These are phyloP conservation scores for Eptatretus atami DNA, from an alignment of 2,797 vertebrate genomes.

Conservation along the genomic window DNA sequence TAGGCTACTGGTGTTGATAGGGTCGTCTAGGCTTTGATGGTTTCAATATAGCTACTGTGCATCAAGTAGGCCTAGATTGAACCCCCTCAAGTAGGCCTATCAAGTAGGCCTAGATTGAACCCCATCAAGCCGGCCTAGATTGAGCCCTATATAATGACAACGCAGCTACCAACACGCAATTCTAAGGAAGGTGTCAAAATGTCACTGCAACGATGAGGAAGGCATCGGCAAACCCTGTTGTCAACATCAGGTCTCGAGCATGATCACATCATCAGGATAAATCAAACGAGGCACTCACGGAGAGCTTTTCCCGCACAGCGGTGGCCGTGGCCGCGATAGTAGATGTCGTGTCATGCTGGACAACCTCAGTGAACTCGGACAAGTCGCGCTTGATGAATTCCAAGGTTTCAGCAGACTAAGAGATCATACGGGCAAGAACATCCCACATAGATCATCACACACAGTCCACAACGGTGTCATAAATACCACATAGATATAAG, in stretches of 20 bases:
- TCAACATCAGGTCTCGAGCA: not conserved
- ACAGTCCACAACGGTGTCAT: too few relatives aligned
- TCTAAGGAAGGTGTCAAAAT: not conserved
- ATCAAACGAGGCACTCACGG: conserved; percentile 21
- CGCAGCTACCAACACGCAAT: not conserved
- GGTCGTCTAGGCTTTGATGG: too few relatives aligned
- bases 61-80: too few relatives aligned
- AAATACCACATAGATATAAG: too few relatives aligned
- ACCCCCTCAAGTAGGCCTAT: too few relatives aligned
- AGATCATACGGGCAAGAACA: not conserved
- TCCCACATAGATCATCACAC: too few relatives aligned
- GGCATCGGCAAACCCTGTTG: not conserved
- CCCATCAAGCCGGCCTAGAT: too few relatives aligned
- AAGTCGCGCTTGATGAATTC: conserved; percentile 86
- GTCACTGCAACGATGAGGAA: not conserved
- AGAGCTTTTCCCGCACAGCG: conserved; percentile 61
- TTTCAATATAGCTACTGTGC: too few relatives aligned
- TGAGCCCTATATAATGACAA: too few relatives aligned
- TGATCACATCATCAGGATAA: not conserved
- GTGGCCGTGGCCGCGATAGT: conserved; percentile 76
- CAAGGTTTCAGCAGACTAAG: conserved; percentile 62
- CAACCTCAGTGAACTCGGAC: conserved; percentile 63
- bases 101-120: too few relatives aligned
- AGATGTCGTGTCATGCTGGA: conserved; percentile 81
- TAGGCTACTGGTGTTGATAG: too few relatives aligned